A percentile compares a stretch with the other conserved stretches of the same genome.
phyloP scores from a whole-genome alignment of 2,797 vertebrate species.

The Antrozous pallidus region DNA sequence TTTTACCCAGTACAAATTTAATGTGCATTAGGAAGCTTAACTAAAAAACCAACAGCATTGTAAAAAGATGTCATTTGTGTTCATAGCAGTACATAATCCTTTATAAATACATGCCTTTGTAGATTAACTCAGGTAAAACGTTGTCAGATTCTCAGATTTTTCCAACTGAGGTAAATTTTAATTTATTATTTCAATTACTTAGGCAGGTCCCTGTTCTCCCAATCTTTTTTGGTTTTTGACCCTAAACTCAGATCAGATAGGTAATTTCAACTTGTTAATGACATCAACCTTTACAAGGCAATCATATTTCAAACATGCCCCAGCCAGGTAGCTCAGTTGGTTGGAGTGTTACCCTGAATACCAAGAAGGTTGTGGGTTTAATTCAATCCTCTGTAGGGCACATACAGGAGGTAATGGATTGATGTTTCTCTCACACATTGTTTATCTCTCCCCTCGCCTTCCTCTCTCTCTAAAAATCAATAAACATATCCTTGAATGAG shows the following conservation, averaged over 20 bases:
- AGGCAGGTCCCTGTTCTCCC: background rate
- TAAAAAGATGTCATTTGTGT: too few relatives aligned
- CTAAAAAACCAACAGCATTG: too few relatives aligned
- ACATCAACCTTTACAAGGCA: background rate
- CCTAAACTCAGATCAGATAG: background rate
- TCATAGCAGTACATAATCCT: too few relatives aligned
- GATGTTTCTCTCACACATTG: background rate
- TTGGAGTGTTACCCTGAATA: background rate
- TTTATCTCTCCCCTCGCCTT: background rate
- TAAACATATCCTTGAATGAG: background rate
- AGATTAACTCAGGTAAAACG: background rate
- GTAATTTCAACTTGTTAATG: background rate
- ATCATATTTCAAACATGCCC: background rate
- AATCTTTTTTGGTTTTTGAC: background rate
- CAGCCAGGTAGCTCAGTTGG: background rate
- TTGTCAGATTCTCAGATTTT: background rate
- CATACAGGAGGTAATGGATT: background rate
- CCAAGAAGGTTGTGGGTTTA: background rate
- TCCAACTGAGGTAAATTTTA: background rate
- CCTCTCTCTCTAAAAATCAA: background rate
- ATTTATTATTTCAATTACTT: background rate
- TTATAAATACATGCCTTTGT: background rate
- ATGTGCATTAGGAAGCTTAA: too few relatives aligned
- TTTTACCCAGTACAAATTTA: too few relatives aligned
- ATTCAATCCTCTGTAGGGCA: background rate